phyloP scores from a whole-genome alignment of 2,888 invertebrate species.

The Thera obeliscata region DNA sequence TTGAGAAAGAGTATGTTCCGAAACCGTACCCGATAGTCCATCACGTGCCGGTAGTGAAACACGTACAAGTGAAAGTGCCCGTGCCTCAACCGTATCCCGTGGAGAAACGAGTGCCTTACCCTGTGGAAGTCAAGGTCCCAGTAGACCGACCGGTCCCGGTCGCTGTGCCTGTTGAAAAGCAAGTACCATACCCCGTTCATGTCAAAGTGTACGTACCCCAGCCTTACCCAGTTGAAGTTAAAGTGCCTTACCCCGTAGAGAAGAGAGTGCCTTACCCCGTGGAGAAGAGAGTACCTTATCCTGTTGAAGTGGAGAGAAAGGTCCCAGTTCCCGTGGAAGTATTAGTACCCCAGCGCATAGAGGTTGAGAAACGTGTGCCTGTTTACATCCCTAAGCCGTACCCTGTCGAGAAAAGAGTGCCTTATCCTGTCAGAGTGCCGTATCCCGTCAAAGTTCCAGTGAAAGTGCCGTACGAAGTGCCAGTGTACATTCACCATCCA shows the following conservation, averaged over 20 bases:
- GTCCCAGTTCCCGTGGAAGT: conserved; percentile 56
- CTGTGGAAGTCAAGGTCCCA: conserved; percentile 67
- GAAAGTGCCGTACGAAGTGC: conserved; percentile 65
- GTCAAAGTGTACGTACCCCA: conserved; percentile 72
- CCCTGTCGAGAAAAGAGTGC: conserved; percentile 71
- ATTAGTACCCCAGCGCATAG: conserved; percentile 48
- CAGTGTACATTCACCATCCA: conserved; percentile 67
- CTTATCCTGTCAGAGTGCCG: conserved; percentile 62
- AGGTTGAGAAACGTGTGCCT: conserved; percentile 61
- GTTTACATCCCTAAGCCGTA: conserved; percentile 47
- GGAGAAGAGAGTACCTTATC: conserved; percentile 75
- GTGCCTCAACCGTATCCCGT: conserved; percentile 69
- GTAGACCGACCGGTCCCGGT: conserved; percentile 73
- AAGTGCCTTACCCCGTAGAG: conserved; percentile 74
- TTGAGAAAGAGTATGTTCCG: conserved; percentile 79
- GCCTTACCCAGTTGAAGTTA: conserved; percentile 83
- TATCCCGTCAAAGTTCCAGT: conserved; percentile 76
- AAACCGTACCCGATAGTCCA: conserved; percentile 78
- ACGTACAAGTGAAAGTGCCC: conserved; percentile 74
- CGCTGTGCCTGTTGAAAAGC: conserved; percentile 72
- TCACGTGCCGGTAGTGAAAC: conserved; percentile 71
- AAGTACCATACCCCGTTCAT: conserved; percentile 71
- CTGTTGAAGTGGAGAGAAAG: conserved; percentile 75
- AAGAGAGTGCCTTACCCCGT: conserved; percentile 70
- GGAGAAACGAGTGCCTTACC: conserved; percentile 74